phyloP scores from a whole-genome alignment of 2,797 vertebrate genomes.

The Neosalanx taihuensis region DNA sequence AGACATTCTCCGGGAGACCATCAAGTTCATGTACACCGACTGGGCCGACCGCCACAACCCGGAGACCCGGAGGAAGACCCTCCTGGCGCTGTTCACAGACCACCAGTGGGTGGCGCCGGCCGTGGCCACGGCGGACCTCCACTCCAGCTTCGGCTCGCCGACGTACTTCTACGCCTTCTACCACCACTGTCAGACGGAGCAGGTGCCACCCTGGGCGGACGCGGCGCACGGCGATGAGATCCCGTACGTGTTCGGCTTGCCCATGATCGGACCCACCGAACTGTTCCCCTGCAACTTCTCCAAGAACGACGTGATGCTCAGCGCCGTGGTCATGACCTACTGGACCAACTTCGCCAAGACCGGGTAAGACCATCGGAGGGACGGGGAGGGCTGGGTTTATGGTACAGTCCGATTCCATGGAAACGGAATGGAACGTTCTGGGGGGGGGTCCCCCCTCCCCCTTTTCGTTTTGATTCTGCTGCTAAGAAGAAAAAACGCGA shows the following conservation, averaged over 20 bases:
- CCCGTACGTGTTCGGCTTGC: constrained; percentile 95
- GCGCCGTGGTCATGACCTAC: constrained; percentile 98
- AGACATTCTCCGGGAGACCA: constrained; percentile 96
- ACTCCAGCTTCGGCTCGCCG: constrained; percentile 97
- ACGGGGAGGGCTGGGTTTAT: no score
- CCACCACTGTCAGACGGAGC: constrained; percentile 99
- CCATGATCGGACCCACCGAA: constrained; percentile 98
- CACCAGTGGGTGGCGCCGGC: constrained; percentile 99
- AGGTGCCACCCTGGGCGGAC: constrained; percentile 98
- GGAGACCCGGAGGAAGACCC: constrained; percentile 93
- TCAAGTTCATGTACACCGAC: constrained; percentile 99
- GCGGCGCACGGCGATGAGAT: constrained; percentile 98
- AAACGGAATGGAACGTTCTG: background rate
- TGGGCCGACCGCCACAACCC: constrained; percentile 98
- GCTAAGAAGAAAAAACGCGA: no score
- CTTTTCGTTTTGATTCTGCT: no score
- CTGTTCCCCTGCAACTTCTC: constrained; percentile 99
- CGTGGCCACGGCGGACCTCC: constrained; percentile 95
- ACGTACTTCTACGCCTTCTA: constrained; percentile 99
- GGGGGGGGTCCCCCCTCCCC: background rate
- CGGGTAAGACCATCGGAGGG: constrained; percentile 74
- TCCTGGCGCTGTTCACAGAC: constrained; percentile 95
- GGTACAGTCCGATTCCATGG: background rate
- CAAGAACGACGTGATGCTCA: constrained; percentile 99
- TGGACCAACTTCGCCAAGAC: constrained; percentile 99